These are phyloP conservation scores for Aphelocoma californica DNA, from an alignment of 2,797 vertebrate species.

Conservation along the genomic window DNA sequence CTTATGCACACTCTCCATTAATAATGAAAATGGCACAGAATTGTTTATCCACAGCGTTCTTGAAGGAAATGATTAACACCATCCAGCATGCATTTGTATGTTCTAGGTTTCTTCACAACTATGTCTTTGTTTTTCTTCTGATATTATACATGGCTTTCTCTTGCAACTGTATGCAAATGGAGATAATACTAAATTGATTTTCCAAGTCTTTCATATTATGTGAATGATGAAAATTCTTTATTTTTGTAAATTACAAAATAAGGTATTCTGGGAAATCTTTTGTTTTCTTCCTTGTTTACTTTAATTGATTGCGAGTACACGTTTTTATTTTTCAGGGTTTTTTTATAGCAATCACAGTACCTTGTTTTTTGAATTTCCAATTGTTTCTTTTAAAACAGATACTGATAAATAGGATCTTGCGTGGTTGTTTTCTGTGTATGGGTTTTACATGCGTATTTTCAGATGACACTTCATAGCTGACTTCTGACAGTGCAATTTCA, in stretches of 20 bases:
- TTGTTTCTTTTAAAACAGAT: conserved; percentile 28
- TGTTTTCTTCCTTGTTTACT: background rate
- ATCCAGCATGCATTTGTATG: background rate
- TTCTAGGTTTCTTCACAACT: background rate
- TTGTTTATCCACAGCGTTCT: background rate
- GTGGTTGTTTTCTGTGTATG: conserved; percentile 21
- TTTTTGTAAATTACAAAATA: background rate
- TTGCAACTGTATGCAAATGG: background rate
- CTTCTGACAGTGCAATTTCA: conserved; percentile 41
- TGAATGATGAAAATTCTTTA: background rate
- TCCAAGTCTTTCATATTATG: background rate
- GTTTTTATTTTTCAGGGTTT: background rate
- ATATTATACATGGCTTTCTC: background rate
- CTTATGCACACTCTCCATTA: background rate
- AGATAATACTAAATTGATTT: background rate
- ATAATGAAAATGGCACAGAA: background rate
- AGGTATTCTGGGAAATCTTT: background rate
- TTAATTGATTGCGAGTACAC: background rate
- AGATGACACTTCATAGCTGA: background rate
- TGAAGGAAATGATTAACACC: background rate
- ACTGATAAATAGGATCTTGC: conserved; percentile 19
- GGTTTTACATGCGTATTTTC: background rate
- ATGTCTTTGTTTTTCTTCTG: background rate
- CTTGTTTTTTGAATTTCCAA: background rate
- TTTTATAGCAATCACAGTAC: background rate